Conservation (phyloP, 92 coral and sea anemone genomes). For the Zoanthus sansibaricus region DNA sequence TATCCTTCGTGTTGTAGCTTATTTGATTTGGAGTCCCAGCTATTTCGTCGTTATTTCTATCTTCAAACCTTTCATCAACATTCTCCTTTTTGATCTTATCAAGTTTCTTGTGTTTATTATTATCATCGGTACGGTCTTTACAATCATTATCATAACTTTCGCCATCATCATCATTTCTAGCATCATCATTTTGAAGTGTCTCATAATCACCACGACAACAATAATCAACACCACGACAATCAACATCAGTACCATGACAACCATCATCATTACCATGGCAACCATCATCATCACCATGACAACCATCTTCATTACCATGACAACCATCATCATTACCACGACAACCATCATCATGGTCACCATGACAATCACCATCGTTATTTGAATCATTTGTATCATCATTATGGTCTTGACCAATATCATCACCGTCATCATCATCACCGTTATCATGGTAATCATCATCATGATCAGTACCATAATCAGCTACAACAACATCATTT, state of each 20-base stretch:
- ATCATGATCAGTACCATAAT: neutral
- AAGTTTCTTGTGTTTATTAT: neutral
- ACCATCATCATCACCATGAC: neutral
- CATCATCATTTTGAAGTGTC: neutral
- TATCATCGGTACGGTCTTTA: neutral
- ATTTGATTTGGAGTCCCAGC: neutral
- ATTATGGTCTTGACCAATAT: neutral
- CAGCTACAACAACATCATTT: neutral
- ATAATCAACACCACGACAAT: neutral
- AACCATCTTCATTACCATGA: neutral
- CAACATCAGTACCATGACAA: neutral
- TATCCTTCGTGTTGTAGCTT: neutral
- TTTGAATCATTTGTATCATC: neutral
- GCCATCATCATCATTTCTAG: neutral
- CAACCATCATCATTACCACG: no score
- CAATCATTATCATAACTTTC: neutral
- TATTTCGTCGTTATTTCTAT: neutral
- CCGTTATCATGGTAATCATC: neutral
- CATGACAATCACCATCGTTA: neutral
- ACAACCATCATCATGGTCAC: neutral
- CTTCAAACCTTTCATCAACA: neutral
- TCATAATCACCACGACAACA: neutral
- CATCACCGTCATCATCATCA: neutral
- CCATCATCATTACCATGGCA: neutral
- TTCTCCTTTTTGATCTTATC: neutral